phyloP scores from a whole-genome alignment of 2,797 vertebrate species.

The Diplodus puntazzo region DNA sequence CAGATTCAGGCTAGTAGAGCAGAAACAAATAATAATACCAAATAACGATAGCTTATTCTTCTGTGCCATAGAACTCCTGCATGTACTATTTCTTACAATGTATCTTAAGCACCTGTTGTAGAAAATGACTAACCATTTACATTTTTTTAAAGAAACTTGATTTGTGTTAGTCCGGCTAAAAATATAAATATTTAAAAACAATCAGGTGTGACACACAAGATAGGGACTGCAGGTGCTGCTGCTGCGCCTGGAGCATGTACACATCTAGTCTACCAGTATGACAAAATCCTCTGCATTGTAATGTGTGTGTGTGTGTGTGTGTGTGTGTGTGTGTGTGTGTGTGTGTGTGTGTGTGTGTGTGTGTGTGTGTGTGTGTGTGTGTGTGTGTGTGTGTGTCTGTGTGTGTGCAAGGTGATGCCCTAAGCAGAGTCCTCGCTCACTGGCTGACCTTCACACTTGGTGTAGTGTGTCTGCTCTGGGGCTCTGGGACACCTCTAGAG shows the following conservation, averaged over 20 bases:
- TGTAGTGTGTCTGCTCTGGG: slow-evolving; percentile 28
- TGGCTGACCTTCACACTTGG: slow-evolving; percentile 38
- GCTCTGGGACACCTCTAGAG: slow-evolving; percentile 17
- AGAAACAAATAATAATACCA: neutral
- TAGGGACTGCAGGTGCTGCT: neutral
- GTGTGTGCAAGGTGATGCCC: slow-evolving; percentile 15
- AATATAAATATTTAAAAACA: neutral
- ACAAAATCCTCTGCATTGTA: slow-evolving; percentile 6
- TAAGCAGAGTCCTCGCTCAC: slow-evolving; percentile 18
- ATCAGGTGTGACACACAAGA: neutral
- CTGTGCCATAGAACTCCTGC: too few species aligned
- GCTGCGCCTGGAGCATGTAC: neutral
- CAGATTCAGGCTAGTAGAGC: neutral
- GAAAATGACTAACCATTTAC: neutral
- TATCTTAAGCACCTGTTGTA: too few species aligned
- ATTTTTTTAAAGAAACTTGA: neutral
- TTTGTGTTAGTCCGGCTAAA: neutral
- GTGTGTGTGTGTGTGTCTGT: neutral
- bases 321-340: neutral
- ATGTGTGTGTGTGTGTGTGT: neutral
- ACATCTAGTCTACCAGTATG: neutral
- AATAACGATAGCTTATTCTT: too few species aligned
- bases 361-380: neutral
- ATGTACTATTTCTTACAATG: too few species aligned
- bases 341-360: too few species aligned